A percentile compares a stretch with the other conserved stretches of the same genome.
These are phyloP conservation scores for Lagorchestes hirsutus DNA, from an alignment of 2,797 vertebrate species.

Conservation along the genomic window DNA sequence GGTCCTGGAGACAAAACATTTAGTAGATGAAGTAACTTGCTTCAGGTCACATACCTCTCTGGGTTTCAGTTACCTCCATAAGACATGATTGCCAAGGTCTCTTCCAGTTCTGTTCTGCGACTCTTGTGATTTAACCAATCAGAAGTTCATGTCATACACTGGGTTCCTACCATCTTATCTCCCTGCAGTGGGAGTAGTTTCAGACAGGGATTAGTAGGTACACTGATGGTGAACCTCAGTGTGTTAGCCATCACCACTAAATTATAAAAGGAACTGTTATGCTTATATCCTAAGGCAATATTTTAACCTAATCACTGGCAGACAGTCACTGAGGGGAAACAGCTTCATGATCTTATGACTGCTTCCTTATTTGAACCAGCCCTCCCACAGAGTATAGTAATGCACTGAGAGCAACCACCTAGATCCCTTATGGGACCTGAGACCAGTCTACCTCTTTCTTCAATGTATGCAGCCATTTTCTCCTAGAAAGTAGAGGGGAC, in stretches of 20 bases:
- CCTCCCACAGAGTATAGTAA: not conserved
- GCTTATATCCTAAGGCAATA: not conserved
- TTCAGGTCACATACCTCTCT: not conserved
- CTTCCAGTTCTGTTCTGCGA: not conserved
- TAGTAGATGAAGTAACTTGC: not conserved
- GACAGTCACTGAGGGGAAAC: not conserved
- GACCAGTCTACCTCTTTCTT: not conserved
- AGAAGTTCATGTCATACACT: not conserved
- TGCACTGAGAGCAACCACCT: not conserved
- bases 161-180: not conserved
- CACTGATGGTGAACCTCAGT: not conserved
- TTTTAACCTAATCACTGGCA: not conserved
- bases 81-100: not conserved
- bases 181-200: not conserved
- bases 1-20: not conserved
- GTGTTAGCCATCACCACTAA: not conserved
- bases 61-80: not conserved
- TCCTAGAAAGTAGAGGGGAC: not conserved
- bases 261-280: not conserved
- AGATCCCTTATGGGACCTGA: not conserved
- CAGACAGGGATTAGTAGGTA: not conserved
- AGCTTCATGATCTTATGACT: not conserved
- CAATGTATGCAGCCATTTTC: not conserved
- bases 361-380: not conserved
- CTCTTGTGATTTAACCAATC: not conserved